Evolutionary conservation across 2,113 vertebrate species (phyloP), one percentile per base, ranked within the genome.

Genomic region (Daphoenositta chrysoptera): DNA sequence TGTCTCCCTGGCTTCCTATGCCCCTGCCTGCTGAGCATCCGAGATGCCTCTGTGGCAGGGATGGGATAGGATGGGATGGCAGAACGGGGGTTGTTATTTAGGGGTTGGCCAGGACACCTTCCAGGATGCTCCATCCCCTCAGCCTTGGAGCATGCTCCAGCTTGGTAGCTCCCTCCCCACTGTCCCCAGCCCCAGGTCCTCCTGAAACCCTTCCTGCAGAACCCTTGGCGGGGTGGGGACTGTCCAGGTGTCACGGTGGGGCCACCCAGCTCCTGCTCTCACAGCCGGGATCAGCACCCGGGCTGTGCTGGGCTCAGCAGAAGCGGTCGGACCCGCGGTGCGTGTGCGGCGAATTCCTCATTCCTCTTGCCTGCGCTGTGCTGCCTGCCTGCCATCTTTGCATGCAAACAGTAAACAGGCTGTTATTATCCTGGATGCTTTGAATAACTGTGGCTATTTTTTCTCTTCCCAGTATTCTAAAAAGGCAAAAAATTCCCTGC

Each of bases 391-490:
- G 97, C 93, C 89, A 97, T 97, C 82, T 89, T 83, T 92, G 90
- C 94, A 83, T 95, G 94, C 97, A 96, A 97, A 97, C 93, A 98
- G 94, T 94, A 94, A 97, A 97, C 96, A 97, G 96, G 51, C 95
- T 97, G 96, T 97, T 97, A 97, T 96, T 97, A 97, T 97, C 97
- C 93, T 40, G 72, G 95, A 98, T 98, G 96, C 96, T 97, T 98
- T 30, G 95, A 97, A 98, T 98, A 97, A 94, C 94, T 96, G 96
- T 9, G 77, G 94, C 93, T 97, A 95, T 97, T 97, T 98, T 97
- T 96, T 86, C 96, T 97, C 96, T 97, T 97, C 97, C 89, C 97
- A 97, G 97, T 96, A 98, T 98, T 98, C 93, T 95, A 89, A 97
- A 98, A 97, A 97, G 97, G 94, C 97, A 96, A 97, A 96, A 97